phyloP scores from a whole-genome alignment of 2,888 invertebrate genomes.

The Euproctis similis region DNA sequence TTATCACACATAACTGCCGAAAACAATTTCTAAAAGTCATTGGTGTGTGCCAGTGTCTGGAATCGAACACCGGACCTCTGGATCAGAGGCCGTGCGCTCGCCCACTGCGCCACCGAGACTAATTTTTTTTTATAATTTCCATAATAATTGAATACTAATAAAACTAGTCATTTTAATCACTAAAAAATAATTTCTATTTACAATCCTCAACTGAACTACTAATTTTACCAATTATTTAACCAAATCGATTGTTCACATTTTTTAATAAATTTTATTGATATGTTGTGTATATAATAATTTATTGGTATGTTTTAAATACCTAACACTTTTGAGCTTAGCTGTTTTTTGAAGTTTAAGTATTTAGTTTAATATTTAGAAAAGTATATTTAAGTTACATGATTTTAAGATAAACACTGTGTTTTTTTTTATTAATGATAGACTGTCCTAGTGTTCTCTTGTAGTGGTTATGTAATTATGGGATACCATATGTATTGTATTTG shows the following conservation, averaged over 20 bases:
- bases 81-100: too few relatives aligned
- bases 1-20: too few relatives aligned
- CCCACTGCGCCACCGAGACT: too few relatives aligned
- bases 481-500: neutral
- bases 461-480: slow-evolving; percentile 6
- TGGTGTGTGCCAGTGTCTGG: too few relatives aligned
- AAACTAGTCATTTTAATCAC: slow-evolving; percentile 38
- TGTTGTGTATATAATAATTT: slow-evolving; percentile 64
- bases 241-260: slow-evolving; percentile 67
- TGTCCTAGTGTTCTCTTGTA: slow-evolving; percentile 18
- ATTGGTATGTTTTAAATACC: slow-evolving; percentile 53
- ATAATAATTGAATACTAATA: slow-evolving; percentile 17
- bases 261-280: slow-evolving; percentile 71
- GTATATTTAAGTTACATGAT: slow-evolving; percentile 36
- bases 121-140: slow-evolving; percentile 4
- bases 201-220: slow-evolving; percentile 34
- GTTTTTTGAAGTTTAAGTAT: slow-evolving; percentile 37
- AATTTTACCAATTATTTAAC: slow-evolving; percentile 58
- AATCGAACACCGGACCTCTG: too few relatives aligned
- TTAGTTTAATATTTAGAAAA: slow-evolving; percentile 32
- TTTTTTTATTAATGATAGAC: slow-evolving; percentile 15
- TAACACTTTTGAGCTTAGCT: slow-evolving; percentile 37
- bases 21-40: too few relatives aligned
- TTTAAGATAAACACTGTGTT: slow-evolving; percentile 18
- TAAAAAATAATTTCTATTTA: slow-evolving; percentile 30